Percentiles rank a stretch among this genome's conserved stretches.
Conservation (phyloP, 2,888 invertebrate genomes). For the Linnaemya tessellans region DNA sequence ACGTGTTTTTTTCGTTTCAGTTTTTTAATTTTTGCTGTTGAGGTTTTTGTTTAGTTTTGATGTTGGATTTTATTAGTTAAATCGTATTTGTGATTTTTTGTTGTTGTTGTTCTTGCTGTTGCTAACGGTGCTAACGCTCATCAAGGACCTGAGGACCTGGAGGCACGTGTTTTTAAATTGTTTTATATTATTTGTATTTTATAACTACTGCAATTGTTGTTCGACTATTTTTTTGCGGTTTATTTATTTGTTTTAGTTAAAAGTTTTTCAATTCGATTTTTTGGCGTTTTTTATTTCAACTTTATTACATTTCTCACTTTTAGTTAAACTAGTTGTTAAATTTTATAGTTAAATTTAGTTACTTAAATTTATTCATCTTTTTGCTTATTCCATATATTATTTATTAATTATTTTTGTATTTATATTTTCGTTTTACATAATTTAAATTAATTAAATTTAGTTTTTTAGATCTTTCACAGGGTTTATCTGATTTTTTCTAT, state of each 20-base stretch:
- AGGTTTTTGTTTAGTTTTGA: conserved; percentile 58
- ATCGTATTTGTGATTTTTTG: conserved; percentile 31
- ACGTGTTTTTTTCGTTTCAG: not conserved
- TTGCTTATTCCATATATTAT: conserved; percentile 15
- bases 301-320: conserved; percentile 43
- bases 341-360: conserved; percentile 60
- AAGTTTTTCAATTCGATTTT: conserved; percentile 57
- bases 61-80: conserved; percentile 59
- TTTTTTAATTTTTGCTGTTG: conserved; percentile 47
- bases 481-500: conserved; percentile 25
- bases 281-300: conserved; percentile 54
- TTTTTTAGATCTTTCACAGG: conserved; percentile 22
- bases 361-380: conserved; percentile 56
- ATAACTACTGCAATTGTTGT: conserved; percentile 64
- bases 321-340: conserved; percentile 64
- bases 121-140: conserved; percentile 73
- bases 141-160: conserved; percentile 75
- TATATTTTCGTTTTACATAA: conserved; percentile 47
- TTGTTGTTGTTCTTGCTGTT: conserved; percentile 33
- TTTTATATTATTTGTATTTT: conserved; percentile 2
- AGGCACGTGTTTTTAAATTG: conserved; percentile 73
- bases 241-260: conserved; percentile 36
- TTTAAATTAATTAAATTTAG: conserved; percentile 20
- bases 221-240: conserved; percentile 53
- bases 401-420: conserved; percentile 34